Conservation (phyloP, 1,140 invertebrate genomes). For the Oncopeltus fasciatus region DNA sequence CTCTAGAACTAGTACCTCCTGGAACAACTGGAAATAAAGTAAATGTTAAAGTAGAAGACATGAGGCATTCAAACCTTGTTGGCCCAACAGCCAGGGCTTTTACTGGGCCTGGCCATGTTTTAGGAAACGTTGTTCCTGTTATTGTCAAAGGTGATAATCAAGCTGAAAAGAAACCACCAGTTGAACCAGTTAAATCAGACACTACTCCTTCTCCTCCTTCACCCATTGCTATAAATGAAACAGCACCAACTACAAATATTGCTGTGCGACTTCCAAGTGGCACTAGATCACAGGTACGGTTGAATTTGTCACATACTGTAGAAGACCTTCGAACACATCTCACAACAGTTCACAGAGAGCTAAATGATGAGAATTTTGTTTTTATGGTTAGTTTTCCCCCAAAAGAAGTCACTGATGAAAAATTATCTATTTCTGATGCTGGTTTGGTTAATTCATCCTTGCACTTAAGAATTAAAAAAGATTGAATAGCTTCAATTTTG, state of each 20-base stretch:
- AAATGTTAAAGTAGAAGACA: background rate
- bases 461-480: background rate
- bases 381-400: background rate
- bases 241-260: background rate
- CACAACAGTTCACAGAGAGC: background rate
- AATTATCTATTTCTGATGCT: background rate
- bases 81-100: background rate
- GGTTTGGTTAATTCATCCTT: background rate
- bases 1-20: background rate
- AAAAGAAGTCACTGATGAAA: background rate
- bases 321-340: background rate
- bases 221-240: background rate
- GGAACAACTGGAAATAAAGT: background rate
- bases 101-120: background rate
- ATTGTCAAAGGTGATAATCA: background rate
- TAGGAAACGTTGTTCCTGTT: background rate
- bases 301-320: background rate
- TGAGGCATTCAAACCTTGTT: background rate
- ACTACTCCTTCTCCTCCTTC: background rate
- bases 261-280: background rate
- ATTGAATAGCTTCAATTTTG: too few relatives aligned
- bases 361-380: background rate
- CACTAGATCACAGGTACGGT: background rate
- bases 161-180: background rate
- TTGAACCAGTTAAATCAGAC: background rate